Base-by-base conservation (phyloP, 1,140 invertebrate species). In the Saxidomus purpurata region DNA sequence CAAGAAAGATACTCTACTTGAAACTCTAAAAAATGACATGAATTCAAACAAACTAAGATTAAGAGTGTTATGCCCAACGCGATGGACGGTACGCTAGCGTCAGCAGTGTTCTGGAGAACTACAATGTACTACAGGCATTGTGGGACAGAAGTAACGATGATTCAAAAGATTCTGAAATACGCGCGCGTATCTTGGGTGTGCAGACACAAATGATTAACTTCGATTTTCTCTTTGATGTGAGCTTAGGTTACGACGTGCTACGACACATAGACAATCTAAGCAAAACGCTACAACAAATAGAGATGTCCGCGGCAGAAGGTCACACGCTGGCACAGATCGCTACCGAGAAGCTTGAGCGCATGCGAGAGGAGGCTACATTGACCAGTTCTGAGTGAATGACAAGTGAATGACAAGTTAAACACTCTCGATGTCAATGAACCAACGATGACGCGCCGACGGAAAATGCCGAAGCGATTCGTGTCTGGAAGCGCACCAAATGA, bases 171-270 rank as follows among this genome's bases (percentile, higher is more conserved):
- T 63, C 55, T 38, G 80, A 82, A 63, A 82, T 40, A 22, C 71
- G 36, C 13, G 49, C 84, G 13, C 31, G 69, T 28, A 77, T 87
- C 4, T 17, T 49, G 34, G 84, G 84, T 71, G 69, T 55, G 22
- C 17, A 76, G 34, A 59, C 69, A 40, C n/a, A 55, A 34, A 76
- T 87, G 84, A 77, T 13, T 11, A 55, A 6, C 11, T 83, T 63
- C 84, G 77, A 80, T 40, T 89, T 71, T 67, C 28, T 82, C 31
- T 83, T 83, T 74, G 87, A 31, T 43, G 71, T 74, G 28, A 74
- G 36, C n/a, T 69, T 77, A 47, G 82, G 82, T 36, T 55, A 85
- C 59, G 38, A 85, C 2, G 47, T 85, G 11, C 34, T 74, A 2
- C 17, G 67, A n/a, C 82, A 71, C 31, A 85, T 38, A 34, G 80